Percentiles rank a stretch among this genome's conserved stretches.
These are phyloP conservation scores for Pseudomugil gertrudae DNA, from an alignment of 2,797 vertebrate species.

Conservation along the genomic window DNA sequence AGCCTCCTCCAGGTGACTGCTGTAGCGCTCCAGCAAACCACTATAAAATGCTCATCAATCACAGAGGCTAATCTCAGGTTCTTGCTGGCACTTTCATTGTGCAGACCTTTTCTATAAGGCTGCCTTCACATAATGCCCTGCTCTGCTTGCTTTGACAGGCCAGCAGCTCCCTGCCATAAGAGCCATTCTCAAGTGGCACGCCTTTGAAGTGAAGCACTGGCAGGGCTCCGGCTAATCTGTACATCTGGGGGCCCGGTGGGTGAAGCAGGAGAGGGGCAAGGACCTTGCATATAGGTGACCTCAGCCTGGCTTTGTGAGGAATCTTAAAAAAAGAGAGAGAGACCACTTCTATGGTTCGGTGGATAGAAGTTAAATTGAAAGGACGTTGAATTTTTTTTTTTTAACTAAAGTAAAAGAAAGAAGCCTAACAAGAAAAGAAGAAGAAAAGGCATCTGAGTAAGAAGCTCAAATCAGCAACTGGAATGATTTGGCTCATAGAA, in stretches of 20 bases:
- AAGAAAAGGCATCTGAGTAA: not conserved
- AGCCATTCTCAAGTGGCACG: slow-evolving; percentile 55
- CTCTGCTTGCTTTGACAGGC: slow-evolving; percentile 62
- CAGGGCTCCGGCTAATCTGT: slow-evolving; percentile 58
- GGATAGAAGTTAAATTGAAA: slow-evolving; percentile 21
- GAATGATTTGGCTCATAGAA: slow-evolving; percentile 14
- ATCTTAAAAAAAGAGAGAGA: not conserved
- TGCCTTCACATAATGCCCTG: slow-evolving; percentile 74
- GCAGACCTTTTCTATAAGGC: slow-evolving; percentile 68
- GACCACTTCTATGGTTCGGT: slow-evolving; percentile 9
- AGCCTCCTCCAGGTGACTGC: slow-evolving; percentile 71
- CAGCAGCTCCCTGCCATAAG: slow-evolving; percentile 57
- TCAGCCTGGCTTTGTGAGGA: slow-evolving; percentile 24
- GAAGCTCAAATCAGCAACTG: slow-evolving; percentile 12
- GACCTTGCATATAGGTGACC: slow-evolving; percentile 28
- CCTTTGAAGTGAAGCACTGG: slow-evolving; percentile 63
- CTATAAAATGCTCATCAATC: slow-evolving; percentile 81
- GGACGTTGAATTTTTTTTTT: not conserved
- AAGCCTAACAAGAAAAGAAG: slow-evolving; percentile 5
- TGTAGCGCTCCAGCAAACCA: slow-evolving; percentile 61
- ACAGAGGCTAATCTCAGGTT: slow-evolving; percentile 78
- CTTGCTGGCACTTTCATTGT: slow-evolving; percentile 79
- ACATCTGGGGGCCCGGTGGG: slow-evolving; percentile 63
- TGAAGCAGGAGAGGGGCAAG: slow-evolving; percentile 24
- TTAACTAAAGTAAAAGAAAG: slow-evolving; percentile 5